Evolutionary conservation across 1,140 invertebrate species (phyloP).

Genomic region (Drosophila ohnishii): DNA sequence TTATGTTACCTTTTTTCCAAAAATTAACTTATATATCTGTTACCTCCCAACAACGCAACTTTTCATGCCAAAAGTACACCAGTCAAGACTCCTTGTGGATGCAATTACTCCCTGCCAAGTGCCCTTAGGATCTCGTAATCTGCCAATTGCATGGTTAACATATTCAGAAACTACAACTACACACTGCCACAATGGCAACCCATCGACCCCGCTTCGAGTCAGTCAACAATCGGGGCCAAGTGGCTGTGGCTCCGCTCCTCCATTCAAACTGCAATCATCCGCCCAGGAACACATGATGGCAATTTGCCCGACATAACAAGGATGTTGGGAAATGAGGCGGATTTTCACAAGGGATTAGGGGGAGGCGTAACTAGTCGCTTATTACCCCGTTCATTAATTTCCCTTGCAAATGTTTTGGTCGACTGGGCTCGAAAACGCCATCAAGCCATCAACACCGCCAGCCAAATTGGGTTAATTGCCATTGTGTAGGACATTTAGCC

Average conservation of each 20-base stretch:
- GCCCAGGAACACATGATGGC: conserved; percentile 39
- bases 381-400: conserved; percentile 63
- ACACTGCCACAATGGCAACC: conserved; percentile 8
- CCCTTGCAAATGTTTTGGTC: conserved; percentile 53
- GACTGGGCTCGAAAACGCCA: conserved; percentile 26
- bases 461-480: conserved; percentile 73
- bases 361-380: conserved; percentile 13
- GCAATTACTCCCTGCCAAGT: conserved; percentile 6
- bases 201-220: conserved; percentile 28
- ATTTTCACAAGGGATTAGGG: neutral
- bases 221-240: conserved; percentile 48
- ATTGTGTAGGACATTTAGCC: conserved; percentile 61
- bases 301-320: conserved; percentile 53
- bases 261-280: conserved; percentile 31
- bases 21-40: too few relatives aligned
- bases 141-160: conserved; percentile 44
- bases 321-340: neutral
- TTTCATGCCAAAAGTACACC: conserved; percentile 1
- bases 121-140: conserved; percentile 27
- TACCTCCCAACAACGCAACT: neutral
- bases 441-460: conserved; percentile 54
- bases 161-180: conserved; percentile 33
- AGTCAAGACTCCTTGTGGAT: conserved; percentile 4
- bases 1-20: too few relatives aligned
- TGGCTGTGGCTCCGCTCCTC: conserved; percentile 12